Percentiles rank a stretch among this genome's conserved stretches.
These are phyloP conservation scores for Leptarthrus brevirostris DNA, from an alignment of 2,888 invertebrate genomes.

Conservation along the genomic window DNA sequence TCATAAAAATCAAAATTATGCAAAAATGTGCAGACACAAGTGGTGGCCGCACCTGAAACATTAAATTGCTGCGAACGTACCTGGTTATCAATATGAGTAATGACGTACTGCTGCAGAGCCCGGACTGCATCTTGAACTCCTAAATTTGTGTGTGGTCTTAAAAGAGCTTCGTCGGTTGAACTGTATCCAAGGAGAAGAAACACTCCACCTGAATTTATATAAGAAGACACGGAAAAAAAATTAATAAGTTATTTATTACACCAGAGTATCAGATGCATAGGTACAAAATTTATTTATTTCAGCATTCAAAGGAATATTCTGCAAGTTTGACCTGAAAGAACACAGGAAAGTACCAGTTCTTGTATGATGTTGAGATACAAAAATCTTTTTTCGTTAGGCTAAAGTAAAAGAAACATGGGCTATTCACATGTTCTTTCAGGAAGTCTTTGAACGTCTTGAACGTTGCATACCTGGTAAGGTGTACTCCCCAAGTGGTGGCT, in stretches of 20 bases:
- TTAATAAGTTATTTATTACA: constrained; percentile 6
- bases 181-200: constrained; percentile 91
- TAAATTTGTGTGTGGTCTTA: constrained; percentile 84
- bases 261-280: constrained; percentile 8
- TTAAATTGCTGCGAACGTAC: constrained; percentile 64
- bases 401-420: background rate
- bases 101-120: constrained; percentile 83
- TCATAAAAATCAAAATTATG: constrained; percentile 32
- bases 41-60: background rate
- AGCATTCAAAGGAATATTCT: background rate
- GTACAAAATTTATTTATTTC: constrained; percentile 39
- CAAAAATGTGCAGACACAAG: constrained; percentile 12
- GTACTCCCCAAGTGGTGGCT: constrained; percentile 77
- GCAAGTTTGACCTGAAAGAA: constrained; percentile 6
- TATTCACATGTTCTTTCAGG: constrained; percentile 1
- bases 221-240: background rate
- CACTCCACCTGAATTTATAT: constrained; percentile 75
- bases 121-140: constrained; percentile 87
- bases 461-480: constrained; percentile 63
- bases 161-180: constrained; percentile 85
- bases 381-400: background rate
- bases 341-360: background rate
- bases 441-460: constrained; percentile 2
- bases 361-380: no score
- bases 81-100: constrained; percentile 78